Evolutionary conservation across 1,140 invertebrate species (phyloP), one percentile per base, ranked within the genome.

Genomic region (Hirudo medicinalis): DNA sequence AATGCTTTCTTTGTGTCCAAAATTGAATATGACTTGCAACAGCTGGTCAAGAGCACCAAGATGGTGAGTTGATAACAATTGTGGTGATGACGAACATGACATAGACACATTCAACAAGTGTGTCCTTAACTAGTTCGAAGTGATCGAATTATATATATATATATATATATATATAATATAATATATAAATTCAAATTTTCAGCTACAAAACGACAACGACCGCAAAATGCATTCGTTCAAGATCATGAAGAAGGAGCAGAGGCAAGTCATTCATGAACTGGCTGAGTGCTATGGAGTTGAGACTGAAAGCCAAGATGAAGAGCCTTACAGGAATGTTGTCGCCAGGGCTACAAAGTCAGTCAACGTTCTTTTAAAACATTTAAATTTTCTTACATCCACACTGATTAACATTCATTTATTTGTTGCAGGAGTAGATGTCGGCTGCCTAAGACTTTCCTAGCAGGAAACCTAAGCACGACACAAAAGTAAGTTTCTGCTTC

Each of bases 221-320:
- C 90, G 87, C n/a, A 85, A 90, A 0, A 89, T 88, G 71, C 89
- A 91, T 79, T 90, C 92, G 0, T 97, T 98, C 79, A 89, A 91
- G 15, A 87, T 89, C 15, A 94, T 96, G 91, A 94, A 93, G 78
- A 85, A 90, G 20, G 90, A 92, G 72, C 93, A 94, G 78, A 85
- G 94, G 17, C 86, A 88, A 76, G 88, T 96, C 76, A 87, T 97
- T 13, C 94, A 96, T 80, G 94, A 97, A 78, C 87, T 93, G 76
- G 94, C 91, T 74, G 90, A 93, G 78, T 90, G 91, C 79, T 98
- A 97, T 85, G 92, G 93, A 3, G 91, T 92, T 76, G 88, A 93
- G 78, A 92, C 91, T 73, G 87, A 91, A 66, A 91, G 92, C 66
- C 95, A 94, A 79, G 94, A 97, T 83, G 86, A 89, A 40, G 93